Evolutionary conservation across 1,140 invertebrate genomes (phyloP).

Genomic region (Orussus abietinus): DNA sequence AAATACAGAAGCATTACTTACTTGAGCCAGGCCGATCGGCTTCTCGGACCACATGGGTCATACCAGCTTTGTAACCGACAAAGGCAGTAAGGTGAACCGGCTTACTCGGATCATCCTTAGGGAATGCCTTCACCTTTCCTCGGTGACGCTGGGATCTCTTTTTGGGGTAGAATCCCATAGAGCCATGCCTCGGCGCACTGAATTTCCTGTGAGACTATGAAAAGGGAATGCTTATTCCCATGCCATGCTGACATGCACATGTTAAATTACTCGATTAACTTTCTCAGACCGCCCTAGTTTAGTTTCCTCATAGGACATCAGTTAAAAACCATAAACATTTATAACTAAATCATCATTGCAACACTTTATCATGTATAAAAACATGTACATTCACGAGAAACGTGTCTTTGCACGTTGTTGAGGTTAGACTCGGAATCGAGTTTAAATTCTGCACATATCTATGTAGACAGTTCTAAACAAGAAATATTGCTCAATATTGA

Average conservation of each 20-base stretch:
- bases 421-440: too few relatives aligned
- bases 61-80: conserved; percentile 98
- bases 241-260: too few relatives aligned
- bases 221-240: too few relatives aligned
- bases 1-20: conserved; percentile 59
- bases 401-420: too few relatives aligned
- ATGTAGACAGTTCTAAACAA: too few relatives aligned
- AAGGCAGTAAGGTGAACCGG: conserved; percentile 98
- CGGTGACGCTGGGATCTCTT: conserved; percentile 93
- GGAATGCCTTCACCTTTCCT: conserved; percentile 99
- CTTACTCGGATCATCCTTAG: conserved; percentile 89
- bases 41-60: conserved; percentile 99
- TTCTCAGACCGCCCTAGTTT: conserved; percentile 57
- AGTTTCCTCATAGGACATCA: conserved; percentile 47
- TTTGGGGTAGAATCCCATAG: conserved; percentile 99
- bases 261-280: conserved; percentile 3
- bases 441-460: too few relatives aligned
- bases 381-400: too few relatives aligned
- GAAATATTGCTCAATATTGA: too few relatives aligned
- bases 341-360: conserved; percentile 48
- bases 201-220: conserved; percentile 99
- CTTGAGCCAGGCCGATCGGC: conserved; percentile 98
- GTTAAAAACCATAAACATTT: conserved; percentile 49
- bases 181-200: conserved; percentile 98
- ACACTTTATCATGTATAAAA: too few relatives aligned